These are phyloP conservation scores for Girardia tigrina DNA, from an alignment of 2,888 invertebrate species.

Conservation along the genomic window DNA sequence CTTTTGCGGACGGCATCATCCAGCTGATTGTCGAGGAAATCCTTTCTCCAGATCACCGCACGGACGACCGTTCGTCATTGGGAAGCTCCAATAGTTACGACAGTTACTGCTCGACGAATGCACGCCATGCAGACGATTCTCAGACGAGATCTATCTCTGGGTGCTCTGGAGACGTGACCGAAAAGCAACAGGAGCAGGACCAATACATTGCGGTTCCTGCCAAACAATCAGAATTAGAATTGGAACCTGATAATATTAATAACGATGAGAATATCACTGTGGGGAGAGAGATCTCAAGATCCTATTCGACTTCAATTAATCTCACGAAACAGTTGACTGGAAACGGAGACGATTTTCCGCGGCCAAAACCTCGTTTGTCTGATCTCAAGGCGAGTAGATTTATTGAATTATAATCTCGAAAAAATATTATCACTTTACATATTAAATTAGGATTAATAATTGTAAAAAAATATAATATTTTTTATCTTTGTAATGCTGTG, in stretches of 20 bases:
- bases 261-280: background rate
- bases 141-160: background rate
- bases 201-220: too few species aligned
- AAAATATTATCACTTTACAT: too few species aligned
- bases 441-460: too few species aligned
- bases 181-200: background rate
- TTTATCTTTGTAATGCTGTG: too few species aligned
- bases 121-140: background rate
- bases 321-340: background rate
- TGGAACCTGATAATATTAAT: too few species aligned
- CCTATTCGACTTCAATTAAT: background rate
- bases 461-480: too few species aligned
- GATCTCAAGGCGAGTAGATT: too few species aligned
- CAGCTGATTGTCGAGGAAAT: background rate
- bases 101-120: background rate
- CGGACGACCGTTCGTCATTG: background rate
- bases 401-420: too few species aligned
- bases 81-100: constrained; percentile 6
- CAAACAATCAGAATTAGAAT: too few species aligned
- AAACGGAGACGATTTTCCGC: background rate
- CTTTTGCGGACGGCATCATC: background rate
- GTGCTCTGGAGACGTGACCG: background rate
- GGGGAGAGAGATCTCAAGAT: background rate
- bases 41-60: background rate
- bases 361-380: too few species aligned